These are phyloP conservation scores for Folsomia manolachei DNA, from an alignment of 2,888 invertebrate genomes.

Conservation along the genomic window DNA sequence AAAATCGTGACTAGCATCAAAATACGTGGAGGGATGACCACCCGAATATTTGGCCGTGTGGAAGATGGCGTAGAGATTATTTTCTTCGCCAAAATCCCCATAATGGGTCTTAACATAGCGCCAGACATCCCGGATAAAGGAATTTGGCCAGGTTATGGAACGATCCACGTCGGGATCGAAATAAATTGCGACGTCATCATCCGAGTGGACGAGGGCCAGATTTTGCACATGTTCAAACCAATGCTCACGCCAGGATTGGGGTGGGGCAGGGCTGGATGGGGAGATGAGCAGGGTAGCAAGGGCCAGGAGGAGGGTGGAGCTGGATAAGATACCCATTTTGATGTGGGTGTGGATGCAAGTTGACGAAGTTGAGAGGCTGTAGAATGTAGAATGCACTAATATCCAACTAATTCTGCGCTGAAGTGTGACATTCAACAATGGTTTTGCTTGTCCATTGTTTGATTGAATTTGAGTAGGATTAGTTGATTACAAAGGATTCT, in stretches of 20 bases:
- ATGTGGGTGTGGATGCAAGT: no score
- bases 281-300: no score
- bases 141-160: conserved; percentile 24
- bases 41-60: conserved; percentile 18
- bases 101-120: conserved; percentile 34
- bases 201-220: conserved; percentile 26
- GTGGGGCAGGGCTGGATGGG: conserved; percentile 11
- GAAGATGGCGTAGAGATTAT: conserved; percentile 33
- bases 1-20: conserved; percentile 32
- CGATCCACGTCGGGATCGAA: conserved; percentile 25
- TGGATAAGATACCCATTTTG: no score
- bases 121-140: conserved; percentile 38
- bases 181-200: conserved; percentile 35
- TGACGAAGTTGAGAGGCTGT: no score
- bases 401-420: no score
- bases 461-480: no score
- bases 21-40: conserved; percentile 30
- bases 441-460: no score
- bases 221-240: conserved; percentile 30
- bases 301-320: no score
- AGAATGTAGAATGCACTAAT: no score
- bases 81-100: conserved; percentile 33
- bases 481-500: no score
- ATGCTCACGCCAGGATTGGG: conserved; percentile 30
- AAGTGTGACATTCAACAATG: no score